These are phyloP conservation scores for Listronotus oregonensis DNA, from an alignment of 1,140 invertebrate species.

Conservation along the genomic window DNA sequence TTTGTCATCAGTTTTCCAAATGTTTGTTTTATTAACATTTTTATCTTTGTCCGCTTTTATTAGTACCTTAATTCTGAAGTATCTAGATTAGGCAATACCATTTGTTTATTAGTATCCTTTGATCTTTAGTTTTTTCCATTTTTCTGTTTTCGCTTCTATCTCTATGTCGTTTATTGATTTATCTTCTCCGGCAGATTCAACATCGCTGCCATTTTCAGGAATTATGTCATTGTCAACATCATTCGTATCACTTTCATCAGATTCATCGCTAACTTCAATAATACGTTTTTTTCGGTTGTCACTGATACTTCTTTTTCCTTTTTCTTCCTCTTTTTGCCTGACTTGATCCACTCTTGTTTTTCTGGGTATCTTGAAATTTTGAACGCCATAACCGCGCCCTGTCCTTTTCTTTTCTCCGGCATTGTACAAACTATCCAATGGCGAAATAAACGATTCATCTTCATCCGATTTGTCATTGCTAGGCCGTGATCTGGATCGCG, in stretches of 20 bases:
- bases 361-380: constrained; percentile 70
- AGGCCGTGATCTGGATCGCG: constrained; percentile 25
- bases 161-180: constrained; percentile 7
- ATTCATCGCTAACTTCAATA: constrained; percentile 6
- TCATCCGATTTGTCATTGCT: neutral
- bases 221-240: constrained; percentile 1
- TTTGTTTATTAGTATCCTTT: neutral
- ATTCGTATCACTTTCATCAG: constrained; percentile 26
- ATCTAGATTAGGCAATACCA: neutral
- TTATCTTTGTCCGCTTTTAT: neutral
- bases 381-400: constrained; percentile 62
- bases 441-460: constrained; percentile 49
- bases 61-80: constrained; percentile 17
- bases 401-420: constrained; percentile 53
- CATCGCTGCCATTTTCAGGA: constrained; percentile 15
- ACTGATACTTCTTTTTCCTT: constrained; percentile 5
- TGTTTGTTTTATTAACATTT: neutral
- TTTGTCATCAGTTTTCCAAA: neutral
- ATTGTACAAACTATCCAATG: constrained; percentile 65
- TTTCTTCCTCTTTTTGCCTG: neutral
- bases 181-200: constrained; percentile 19
- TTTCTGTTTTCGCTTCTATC: constrained; percentile 2
- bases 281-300: neutral
- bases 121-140: neutral
- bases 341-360: constrained; percentile 54